Conservation (phyloP, 2,797 vertebrate genomes). For the Petrocephalus schoutedeni region DNA sequence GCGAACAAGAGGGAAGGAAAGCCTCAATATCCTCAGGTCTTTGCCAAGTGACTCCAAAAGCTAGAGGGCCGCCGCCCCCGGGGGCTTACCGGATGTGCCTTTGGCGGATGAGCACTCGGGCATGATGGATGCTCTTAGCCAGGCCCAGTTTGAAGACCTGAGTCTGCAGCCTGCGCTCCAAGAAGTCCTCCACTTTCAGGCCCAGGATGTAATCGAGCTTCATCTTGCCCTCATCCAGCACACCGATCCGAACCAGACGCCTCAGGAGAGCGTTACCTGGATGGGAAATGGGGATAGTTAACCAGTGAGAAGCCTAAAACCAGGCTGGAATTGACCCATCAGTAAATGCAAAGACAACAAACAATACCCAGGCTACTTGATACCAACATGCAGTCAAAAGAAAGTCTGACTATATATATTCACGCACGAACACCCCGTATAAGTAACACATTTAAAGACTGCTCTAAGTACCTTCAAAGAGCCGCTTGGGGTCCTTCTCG, state of each 20-base stretch:
- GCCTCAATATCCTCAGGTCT: constrained; percentile 24
- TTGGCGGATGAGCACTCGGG: constrained; percentile 88
- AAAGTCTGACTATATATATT: not conserved
- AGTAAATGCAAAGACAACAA: not conserved
- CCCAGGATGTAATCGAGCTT: constrained; percentile 95
- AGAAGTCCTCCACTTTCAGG: constrained; percentile 90
- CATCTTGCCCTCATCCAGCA: constrained; percentile 93
- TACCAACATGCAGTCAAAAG: not conserved
- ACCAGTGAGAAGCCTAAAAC: not conserved
- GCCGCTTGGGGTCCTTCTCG: constrained; percentile 83
- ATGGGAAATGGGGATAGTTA: not conserved
- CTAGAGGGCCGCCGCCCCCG: not conserved
- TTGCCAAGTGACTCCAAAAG: not conserved
- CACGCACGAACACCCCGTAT: not conserved
- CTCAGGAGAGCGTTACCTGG: constrained; percentile 85
- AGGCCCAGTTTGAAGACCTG: constrained; percentile 92
- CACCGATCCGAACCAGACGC: constrained; percentile 83
- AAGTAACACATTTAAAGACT: not conserved
- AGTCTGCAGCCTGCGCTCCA: constrained; percentile 87
- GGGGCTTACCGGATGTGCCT: constrained; percentile 88
- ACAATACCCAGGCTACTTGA: not conserved
- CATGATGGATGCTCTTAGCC: constrained; percentile 92
- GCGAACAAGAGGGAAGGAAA: constrained; percentile 60
- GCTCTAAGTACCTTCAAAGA: constrained; percentile 75
- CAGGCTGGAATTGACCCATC: not conserved